Percentiles rank a stretch among this genome's conserved stretches.
Evolutionary conservation across 2,113 vertebrate genomes (phyloP).

Genomic region (Sclerurus mexicanus): DNA sequence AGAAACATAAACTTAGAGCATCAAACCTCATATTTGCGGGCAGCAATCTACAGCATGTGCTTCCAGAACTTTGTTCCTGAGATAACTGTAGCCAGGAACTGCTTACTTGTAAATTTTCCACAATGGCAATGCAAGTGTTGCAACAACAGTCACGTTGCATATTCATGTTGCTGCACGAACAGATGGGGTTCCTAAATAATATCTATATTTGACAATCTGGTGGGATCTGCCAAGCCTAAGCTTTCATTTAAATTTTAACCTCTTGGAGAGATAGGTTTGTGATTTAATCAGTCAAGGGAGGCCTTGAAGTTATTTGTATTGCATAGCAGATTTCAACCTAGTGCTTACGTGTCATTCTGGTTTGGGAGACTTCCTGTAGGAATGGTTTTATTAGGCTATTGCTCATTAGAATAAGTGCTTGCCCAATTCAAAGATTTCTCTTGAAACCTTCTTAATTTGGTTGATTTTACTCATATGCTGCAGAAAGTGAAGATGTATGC

Average conservation of each 20-base stretch:
- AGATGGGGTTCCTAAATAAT: constrained; percentile 59
- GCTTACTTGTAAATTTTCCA: constrained; percentile 29
- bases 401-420: not conserved
- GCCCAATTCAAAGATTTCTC: not conserved
- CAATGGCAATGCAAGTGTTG: constrained; percentile 40
- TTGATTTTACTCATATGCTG: not conserved
- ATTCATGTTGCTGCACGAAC: constrained; percentile 49
- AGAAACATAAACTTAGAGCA: not conserved
- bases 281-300: constrained; percentile 19
- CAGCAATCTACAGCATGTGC: not conserved
- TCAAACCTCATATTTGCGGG: not conserved
- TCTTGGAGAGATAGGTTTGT: not conserved
- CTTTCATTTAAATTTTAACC: constrained; percentile 50
- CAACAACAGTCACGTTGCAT: constrained; percentile 26
- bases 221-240: constrained; percentile 48
- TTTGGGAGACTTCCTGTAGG: not conserved
- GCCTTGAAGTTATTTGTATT: not conserved
- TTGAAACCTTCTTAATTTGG: not conserved
- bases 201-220: constrained; percentile 48
- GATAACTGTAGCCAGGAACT: not conserved
- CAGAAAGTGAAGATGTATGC: not conserved
- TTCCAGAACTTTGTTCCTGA: constrained; percentile 6
- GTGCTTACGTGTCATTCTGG: not conserved
- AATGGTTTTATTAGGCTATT: not conserved
- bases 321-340: not conserved